Evolutionary conservation across 2,113 vertebrate species (phyloP).

Genomic region (Galbula dea): DNA sequence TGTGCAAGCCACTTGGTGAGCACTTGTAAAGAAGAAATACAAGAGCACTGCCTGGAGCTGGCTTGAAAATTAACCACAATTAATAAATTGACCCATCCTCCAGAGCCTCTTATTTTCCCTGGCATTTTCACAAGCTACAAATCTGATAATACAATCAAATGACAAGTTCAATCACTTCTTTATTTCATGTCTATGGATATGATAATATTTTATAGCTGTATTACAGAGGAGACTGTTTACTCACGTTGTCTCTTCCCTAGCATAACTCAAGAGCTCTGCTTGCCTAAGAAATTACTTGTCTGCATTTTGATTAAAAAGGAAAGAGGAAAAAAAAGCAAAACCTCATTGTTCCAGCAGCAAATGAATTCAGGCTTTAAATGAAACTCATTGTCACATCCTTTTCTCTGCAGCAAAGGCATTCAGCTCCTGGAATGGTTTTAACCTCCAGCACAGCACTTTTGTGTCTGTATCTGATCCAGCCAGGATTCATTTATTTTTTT

Average conservation of each 20-base stretch:
- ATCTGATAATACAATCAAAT: conserved; percentile 50
- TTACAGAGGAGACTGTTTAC: conserved; percentile 51
- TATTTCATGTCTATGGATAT: conserved; percentile 48
- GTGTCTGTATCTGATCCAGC: conserved; percentile 13
- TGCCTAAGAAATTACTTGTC: conserved; percentile 66
- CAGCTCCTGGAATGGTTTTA: conserved; percentile 40
- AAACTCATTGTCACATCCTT: conserved; percentile 59
- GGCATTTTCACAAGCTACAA: conserved; percentile 51
- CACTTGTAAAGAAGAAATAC: conserved; percentile 23
- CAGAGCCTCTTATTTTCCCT: conserved; percentile 14
- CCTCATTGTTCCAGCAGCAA: conserved; percentile 52
- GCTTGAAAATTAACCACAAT: conserved; percentile 48
- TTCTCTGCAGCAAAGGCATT: conserved; percentile 22
- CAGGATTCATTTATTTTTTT: conserved; percentile 44
- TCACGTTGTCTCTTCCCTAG: conserved; percentile 12
- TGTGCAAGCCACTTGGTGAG: neutral
- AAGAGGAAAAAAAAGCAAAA: conserved; percentile 62
- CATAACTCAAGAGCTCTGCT: conserved; percentile 63
- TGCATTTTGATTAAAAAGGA: conserved; percentile 70
- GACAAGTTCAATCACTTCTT: conserved; percentile 56
- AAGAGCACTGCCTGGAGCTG: neutral
- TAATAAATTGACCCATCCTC: conserved; percentile 49
- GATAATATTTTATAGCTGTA: conserved; percentile 56
- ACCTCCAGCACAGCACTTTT: conserved; percentile 51
- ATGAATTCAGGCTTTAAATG: conserved; percentile 60